phyloP scores from a whole-genome alignment of 2,797 vertebrate genomes.

The Danio tinwini region DNA sequence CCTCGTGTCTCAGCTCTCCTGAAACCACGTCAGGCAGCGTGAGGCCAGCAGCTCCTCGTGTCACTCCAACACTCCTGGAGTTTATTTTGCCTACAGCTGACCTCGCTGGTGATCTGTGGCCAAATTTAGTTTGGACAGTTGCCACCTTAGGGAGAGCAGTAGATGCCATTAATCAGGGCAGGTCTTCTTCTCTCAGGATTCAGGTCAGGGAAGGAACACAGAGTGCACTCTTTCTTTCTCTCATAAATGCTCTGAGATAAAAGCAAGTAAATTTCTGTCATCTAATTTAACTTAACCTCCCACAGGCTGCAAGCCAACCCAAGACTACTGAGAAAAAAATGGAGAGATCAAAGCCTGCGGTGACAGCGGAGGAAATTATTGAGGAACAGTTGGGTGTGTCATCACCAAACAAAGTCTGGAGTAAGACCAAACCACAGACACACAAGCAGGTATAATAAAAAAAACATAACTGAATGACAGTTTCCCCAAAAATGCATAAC shows the following conservation, averaged over 20 bases:
- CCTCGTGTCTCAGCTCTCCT: slow-evolving; percentile 52
- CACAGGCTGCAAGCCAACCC: slow-evolving; percentile 51
- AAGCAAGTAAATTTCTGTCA: slow-evolving; percentile 36
- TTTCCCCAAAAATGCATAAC: background rate
- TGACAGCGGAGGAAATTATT: slow-evolving; percentile 55
- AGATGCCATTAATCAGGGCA: slow-evolving; percentile 64
- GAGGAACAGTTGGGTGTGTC: slow-evolving; percentile 37
- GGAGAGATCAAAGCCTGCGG: slow-evolving; percentile 56
- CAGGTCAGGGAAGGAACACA: slow-evolving; percentile 59
- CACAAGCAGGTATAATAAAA: slow-evolving; percentile 33
- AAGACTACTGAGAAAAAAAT: slow-evolving; percentile 51
- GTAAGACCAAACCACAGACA: slow-evolving; percentile 30
- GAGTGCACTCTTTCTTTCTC: slow-evolving; percentile 18
- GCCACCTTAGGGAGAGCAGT: slow-evolving; percentile 61
- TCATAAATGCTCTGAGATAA: slow-evolving; percentile 31
- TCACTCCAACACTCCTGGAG: slow-evolving; percentile 53
- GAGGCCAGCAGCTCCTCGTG: slow-evolving; percentile 48
- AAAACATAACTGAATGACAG: background rate
- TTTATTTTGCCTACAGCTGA: slow-evolving; percentile 68
- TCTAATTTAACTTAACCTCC: slow-evolving; percentile 48
- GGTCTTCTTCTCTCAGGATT: slow-evolving; percentile 61
- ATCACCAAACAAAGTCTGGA: slow-evolving; percentile 46
- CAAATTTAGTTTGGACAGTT: slow-evolving; percentile 69
- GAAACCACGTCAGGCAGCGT: slow-evolving; percentile 52
- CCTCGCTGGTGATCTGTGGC: slow-evolving; percentile 65